Evolutionary conservation across 1,140 invertebrate species (phyloP), one percentile per base, ranked within the genome.

Genomic region (Drosophila lacteicornis): DNA sequence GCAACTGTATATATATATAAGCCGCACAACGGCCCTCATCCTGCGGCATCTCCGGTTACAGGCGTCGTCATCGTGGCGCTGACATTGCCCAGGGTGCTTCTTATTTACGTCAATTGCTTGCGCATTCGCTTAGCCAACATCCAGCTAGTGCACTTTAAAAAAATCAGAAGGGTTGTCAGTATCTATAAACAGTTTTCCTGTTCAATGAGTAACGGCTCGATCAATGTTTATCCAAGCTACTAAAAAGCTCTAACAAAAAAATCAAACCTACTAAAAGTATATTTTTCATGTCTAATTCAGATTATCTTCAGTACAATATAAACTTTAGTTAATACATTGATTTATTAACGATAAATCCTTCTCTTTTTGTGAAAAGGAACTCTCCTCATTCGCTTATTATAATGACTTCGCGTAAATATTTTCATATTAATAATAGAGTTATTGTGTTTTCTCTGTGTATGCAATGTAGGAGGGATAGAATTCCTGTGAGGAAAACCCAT

Each of bases 31-130:
- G 50, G 19, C 25, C 15, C n/a, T 30, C 71, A 57, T 43, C 61
- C 51, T 45, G 45, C 50, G 61, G 50, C 75, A 67, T 71, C 75
- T 80, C 69, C 55, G 70, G 65, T 83, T 80, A 75, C 60, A 77
- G 79, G 75, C 58, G 69, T 84, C 43, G 69, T 69, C 81, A 65
- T 59, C 61, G 62, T 76, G 70, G 69, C 60, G 74, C 68, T 71
- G 75, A 53, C 66, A 66, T 70, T 58, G 62, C 82, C 47, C 79
- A 82, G 79, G 71, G 76, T 78, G 84, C 77, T 80, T 65, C 68
- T 87, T 87, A 88, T 80, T 87, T 87, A 80, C 84, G 84, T 87
- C 84, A 87, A 87, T 87, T 87, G 83, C 83, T 83, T 87, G 84
- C 77, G 80, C 73, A 88, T 71, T 88, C 77, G 71, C 59, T 69